Evolutionary conservation across 2,888 invertebrate genomes (phyloP).

Genomic region (Campoplex capitator): DNA sequence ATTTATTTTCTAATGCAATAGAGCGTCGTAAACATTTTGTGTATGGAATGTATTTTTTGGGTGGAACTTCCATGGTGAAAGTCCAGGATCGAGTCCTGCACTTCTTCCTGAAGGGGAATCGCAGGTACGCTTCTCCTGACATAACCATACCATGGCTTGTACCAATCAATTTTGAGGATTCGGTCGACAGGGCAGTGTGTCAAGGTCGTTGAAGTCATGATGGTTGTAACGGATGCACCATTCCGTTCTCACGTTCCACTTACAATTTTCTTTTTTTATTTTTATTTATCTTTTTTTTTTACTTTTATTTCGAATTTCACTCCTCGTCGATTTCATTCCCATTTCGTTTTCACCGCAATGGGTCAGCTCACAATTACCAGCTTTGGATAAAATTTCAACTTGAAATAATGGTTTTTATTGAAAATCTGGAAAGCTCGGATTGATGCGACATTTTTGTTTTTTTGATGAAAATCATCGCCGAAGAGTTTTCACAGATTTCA

Average conservation of each 20-base stretch:
- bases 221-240: conserved; percentile 11
- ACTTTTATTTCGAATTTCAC: background rate
- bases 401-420: too few species aligned
- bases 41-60: background rate
- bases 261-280: background rate
- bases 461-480: too few species aligned
- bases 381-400: too few species aligned
- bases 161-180: conserved; percentile 66
- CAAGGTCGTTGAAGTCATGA: conserved; percentile 53
- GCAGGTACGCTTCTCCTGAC: conserved; percentile 14
- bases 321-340: background rate
- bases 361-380: too few species aligned
- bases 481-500: too few species aligned
- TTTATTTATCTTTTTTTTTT: background rate
- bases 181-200: conserved; percentile 66
- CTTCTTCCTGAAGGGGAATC: conserved; percentile 21
- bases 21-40: background rate
- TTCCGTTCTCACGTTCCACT: background rate
- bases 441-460: too few species aligned
- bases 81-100: conserved; percentile 9
- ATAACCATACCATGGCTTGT: conserved; percentile 25
- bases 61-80: background rate
- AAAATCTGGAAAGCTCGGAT: too few species aligned
- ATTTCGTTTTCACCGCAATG: background rate
- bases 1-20: background rate